Conservation (phyloP, 1,140 invertebrate genomes). For the Sycophaga agraensis region DNA sequence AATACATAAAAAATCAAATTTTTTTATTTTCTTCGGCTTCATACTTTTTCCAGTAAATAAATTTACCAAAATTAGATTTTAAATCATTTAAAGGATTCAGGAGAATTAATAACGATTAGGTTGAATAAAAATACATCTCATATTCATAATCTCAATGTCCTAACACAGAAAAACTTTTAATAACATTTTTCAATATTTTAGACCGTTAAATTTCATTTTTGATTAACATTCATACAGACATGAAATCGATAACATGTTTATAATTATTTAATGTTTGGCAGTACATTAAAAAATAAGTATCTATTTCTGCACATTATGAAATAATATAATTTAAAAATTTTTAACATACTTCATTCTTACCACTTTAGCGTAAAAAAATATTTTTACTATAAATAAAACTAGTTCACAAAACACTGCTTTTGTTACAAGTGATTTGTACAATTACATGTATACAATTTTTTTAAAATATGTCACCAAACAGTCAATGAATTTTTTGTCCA, state of each 20-base stretch:
- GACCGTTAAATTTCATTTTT: too few relatives aligned
- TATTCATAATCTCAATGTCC: constrained; percentile 18
- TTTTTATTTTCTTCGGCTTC: too few relatives aligned
- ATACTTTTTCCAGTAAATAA: too few relatives aligned
- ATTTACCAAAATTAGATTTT: too few relatives aligned
- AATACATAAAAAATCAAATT: too few relatives aligned
- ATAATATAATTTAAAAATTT: constrained; percentile 9
- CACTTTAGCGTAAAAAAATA: constrained; percentile 19
- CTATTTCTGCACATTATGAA: constrained; percentile 11
- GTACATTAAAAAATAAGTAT: constrained; percentile 9
- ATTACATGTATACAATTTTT: constrained; percentile 12
- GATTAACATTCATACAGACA: too few relatives aligned
- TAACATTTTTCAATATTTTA: constrained; percentile 19
- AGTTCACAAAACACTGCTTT: constrained; percentile 1
- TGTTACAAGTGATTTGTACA: not conserved
- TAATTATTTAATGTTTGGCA: constrained; percentile 17
- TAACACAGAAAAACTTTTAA: constrained; percentile 6
- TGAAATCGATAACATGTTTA: too few relatives aligned
- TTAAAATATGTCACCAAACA: constrained; percentile 9
- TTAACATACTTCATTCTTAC: constrained; percentile 1
- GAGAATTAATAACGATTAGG: not conserved
- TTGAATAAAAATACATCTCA: constrained; percentile 24
- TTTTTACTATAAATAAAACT: constrained; percentile 19
- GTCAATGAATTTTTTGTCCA: not conserved
- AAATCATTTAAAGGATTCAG: not conserved